Base-by-base conservation (phyloP, 2,113 vertebrate species). In the Silurus glanis region DNA sequence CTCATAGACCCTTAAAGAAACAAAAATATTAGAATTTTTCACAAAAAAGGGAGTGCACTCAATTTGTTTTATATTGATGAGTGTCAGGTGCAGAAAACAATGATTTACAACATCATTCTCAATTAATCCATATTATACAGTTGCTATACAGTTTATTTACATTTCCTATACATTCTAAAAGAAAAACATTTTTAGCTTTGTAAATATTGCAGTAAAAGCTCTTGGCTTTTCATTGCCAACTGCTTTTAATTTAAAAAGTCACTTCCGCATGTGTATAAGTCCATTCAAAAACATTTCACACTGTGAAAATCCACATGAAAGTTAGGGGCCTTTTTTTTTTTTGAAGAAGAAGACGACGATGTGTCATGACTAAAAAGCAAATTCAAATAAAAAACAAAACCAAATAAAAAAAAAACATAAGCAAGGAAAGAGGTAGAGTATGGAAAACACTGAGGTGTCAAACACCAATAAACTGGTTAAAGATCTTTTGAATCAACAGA, bases 21-120 rank as follows among this genome's bases (percentile, higher is more conserved):
- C 12, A 78, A 89, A 66, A 72, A 56, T 23, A 45, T n/a, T n/a
- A n/a, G 53, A 45, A 9, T 61, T 76, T 51, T 64, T 64, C 64
- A 69, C 47, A 17, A 79, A 55, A 79, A 10, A 28, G 28, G 0
- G 16, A 67, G 78, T 83, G 59, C 80, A 87, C 80, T 78, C 71
- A 67, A n/a, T 45, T 76, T 13, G 23, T 66, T 87, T 83, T 87
- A 87, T 87, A 87, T 76, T 83, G 85, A 82, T 61, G 86, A 87
- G 86, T 87, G 81, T 83, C 80, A 56, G 86, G 58, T 74, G 78
- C 87, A 69, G 84, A 93, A 93, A 92, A 89, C 86, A 95, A 96
- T 96, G 94, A 94, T 96, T 96, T 95, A 96, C 95, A 94, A 96
- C 95, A 96, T 96, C 96, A 96, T 97, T 97, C 96, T 96, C 96